phyloP scores from a whole-genome alignment of 1,140 invertebrate species.

The Lasaia peninsularis region DNA sequence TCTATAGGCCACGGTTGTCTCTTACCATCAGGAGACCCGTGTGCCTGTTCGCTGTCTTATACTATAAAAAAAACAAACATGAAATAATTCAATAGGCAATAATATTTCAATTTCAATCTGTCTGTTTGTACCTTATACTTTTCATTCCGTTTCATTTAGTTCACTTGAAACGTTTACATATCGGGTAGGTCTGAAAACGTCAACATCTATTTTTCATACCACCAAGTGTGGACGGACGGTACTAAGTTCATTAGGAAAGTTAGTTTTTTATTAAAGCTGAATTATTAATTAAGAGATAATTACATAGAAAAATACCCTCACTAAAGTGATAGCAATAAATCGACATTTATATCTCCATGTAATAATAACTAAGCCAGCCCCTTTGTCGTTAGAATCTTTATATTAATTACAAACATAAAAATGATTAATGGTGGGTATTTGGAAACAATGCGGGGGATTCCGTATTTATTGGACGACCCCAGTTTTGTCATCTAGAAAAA shows the following conservation, averaged over 20 bases:
- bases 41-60: too few species aligned
- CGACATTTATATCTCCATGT: constrained; percentile 21
- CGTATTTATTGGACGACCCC: constrained; percentile 61
- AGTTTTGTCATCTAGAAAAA: constrained; percentile 67
- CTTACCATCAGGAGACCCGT: too few species aligned
- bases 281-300: neutral
- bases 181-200: too few species aligned
- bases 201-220: too few species aligned
- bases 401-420: constrained; percentile 73
- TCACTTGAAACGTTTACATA: too few species aligned
- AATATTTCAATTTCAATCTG: too few species aligned
- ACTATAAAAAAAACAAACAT: too few species aligned
- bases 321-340: constrained; percentile 19
- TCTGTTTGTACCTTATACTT: too few species aligned
- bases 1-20: too few species aligned
- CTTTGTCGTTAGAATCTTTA: constrained; percentile 57
- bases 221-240: too few species aligned
- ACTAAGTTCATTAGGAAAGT: neutral
- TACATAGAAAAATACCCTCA: neutral
- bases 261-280: neutral
- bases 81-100: too few species aligned
- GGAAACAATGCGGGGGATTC: constrained; percentile 63
- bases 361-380: constrained; percentile 12
- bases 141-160: too few species aligned
- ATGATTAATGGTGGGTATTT: constrained; percentile 66